A percentile compares a stretch with the other conserved stretches of the same genome.
Evolutionary conservation across 2,888 invertebrate genomes (phyloP).

Genomic region (Oscheius sp.): DNA sequence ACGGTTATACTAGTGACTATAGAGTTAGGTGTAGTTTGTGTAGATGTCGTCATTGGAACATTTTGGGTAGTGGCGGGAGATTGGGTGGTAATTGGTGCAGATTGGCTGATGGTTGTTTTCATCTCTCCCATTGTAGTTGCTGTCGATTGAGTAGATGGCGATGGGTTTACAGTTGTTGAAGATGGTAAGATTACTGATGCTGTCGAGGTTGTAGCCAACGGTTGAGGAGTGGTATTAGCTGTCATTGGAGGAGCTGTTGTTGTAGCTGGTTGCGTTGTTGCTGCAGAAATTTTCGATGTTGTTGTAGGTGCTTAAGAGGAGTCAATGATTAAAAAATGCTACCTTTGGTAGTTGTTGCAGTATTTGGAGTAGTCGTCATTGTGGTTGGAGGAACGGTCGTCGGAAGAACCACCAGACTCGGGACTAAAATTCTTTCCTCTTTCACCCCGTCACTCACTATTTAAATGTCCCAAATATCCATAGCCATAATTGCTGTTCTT

Average conservation of each 20-base stretch:
- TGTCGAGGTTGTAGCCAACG: background rate
- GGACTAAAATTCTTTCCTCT: background rate
- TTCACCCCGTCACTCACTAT: background rate
- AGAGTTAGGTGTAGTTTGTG: background rate
- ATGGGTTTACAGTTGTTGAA: too few species aligned
- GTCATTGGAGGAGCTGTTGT: background rate
- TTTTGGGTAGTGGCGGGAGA: background rate
- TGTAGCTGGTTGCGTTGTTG: background rate
- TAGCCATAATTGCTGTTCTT: conserved; percentile 1
- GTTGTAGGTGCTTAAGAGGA: background rate
- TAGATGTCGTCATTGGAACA: background rate
- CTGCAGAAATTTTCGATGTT: background rate
- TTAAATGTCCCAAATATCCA: conserved; percentile 10
- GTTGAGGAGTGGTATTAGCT: background rate
- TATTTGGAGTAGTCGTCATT: background rate
- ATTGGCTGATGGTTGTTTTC: background rate
- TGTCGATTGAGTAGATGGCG: too few species aligned
- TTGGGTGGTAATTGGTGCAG: background rate
- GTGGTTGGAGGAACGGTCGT: background rate
- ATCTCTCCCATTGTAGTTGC: too few species aligned
- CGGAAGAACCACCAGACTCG: background rate
- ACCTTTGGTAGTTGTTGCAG: background rate
- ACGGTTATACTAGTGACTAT: background rate
- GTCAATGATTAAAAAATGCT: too few species aligned
- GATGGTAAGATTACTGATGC: too few species aligned